Conservation (phyloP, 2,113 vertebrate species). For the Scortum barcoo region DNA sequence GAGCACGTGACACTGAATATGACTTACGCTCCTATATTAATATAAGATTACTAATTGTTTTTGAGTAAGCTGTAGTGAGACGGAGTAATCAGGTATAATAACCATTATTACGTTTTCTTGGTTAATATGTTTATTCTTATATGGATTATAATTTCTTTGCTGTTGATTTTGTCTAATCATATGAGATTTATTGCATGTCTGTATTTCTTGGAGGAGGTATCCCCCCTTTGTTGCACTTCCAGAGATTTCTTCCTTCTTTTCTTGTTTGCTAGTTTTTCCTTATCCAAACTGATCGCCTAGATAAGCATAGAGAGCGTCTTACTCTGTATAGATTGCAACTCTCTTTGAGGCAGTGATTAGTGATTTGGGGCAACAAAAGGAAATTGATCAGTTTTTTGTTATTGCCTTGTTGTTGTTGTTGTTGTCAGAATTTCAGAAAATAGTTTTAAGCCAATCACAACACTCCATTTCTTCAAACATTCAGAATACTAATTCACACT, state of each 20-base stretch:
- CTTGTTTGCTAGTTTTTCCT: not conserved
- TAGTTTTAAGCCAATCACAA: too few relatives aligned
- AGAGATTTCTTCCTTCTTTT: too few relatives aligned
- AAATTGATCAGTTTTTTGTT: not conserved
- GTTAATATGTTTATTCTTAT: not conserved
- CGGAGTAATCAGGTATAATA: not conserved
- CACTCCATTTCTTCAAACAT: too few relatives aligned
- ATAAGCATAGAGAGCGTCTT: not conserved
- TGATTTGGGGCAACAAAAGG: not conserved
- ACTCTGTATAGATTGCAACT: not conserved
- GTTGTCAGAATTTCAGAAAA: not conserved
- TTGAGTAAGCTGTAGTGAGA: not conserved
- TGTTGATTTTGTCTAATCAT: not conserved
- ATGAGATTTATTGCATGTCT: too few relatives aligned
- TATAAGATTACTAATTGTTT: not conserved
- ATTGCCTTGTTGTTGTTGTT: too few relatives aligned
- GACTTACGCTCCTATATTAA: slow-evolving; percentile 10
- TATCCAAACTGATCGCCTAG: not conserved
- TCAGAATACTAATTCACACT: not conserved
- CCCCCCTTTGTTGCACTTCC: too few relatives aligned
- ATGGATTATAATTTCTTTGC: not conserved
- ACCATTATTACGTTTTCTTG: not conserved
- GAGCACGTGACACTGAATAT: slow-evolving; percentile 20
- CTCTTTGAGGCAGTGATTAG: not conserved
- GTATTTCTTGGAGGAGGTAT: too few relatives aligned